Evolutionary conservation across 92 coral and sea anemone genomes (phyloP), one percentile per base, ranked within the genome.

Genomic region (Phenganax marumi): DNA sequence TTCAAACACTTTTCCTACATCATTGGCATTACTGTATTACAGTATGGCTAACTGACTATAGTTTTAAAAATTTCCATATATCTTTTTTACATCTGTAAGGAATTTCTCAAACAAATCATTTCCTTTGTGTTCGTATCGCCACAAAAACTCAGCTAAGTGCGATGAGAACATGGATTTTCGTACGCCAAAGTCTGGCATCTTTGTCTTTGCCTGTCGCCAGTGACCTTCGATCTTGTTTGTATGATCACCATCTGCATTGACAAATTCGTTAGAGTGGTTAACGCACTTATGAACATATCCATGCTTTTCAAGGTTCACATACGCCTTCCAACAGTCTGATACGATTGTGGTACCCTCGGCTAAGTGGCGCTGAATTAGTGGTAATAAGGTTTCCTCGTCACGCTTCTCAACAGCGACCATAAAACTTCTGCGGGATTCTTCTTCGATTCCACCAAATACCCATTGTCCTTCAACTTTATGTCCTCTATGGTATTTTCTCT

Each of bases 31-130:
- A n/a, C 60, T 54, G 17, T 54, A 54, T 54, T 54, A 54, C 60
- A 54, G 60, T 54, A 54, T 54, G 60, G 60, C 10, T 54, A 54
- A 54, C 17, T 54, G 11, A n/a, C n/a, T n/a, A n/a, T n/a, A n/a
- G n/a, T n/a, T n/a, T 54, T 54, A 54, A 54, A 54, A 54, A 54
- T 54, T 54, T 10, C 60, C 60, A 54, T 54, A 54, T 54, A 54
- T 54, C 10, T 54, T 54, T 54, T 54, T 54, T 54, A 54, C n/a
- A n/a, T n/a, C n/a, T n/a, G n/a, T n/a, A n/a, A n/a, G n/a, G n/a
- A n/a, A n/a, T n/a, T n/a, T n/a, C 60, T 54, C 60, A 54, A 54
- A 54, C 60, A 54, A 54, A n/a, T 54, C 60, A 54, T 54, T 54
- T 10, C 60, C 60, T 54, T 54, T 54, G 60, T 54, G 10, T 54